Percentiles rank a stretch among this genome's conserved stretches.
Evolutionary conservation across 2,113 vertebrate species (phyloP).

Genomic region (Albula glossodonta): DNA sequence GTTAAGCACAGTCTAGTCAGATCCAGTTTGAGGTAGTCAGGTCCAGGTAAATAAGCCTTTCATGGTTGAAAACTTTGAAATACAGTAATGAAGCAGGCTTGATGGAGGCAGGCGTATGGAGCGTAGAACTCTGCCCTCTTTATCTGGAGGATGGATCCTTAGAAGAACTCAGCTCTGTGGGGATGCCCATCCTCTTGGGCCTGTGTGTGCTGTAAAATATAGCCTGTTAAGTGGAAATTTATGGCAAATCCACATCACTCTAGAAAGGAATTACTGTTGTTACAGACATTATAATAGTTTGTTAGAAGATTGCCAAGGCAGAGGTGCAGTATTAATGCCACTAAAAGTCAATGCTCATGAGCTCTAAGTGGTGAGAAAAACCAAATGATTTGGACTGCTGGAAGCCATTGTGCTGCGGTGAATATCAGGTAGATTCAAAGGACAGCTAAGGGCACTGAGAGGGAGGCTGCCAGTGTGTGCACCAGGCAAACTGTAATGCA

Average conservation of each 20-base stretch:
- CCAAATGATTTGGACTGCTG: not conserved
- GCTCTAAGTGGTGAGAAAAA: not conserved
- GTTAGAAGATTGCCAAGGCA: not conserved
- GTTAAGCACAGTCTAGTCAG: not conserved
- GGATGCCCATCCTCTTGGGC: not conserved
- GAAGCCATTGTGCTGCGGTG: not conserved
- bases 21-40: not conserved
- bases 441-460: constrained; percentile 1
- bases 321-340: not conserved
- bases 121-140: not conserved
- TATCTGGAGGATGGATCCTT: not conserved
- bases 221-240: not conserved
- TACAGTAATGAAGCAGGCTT: not conserved
- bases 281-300: not conserved
- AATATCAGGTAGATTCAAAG: not conserved
- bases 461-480: not conserved
- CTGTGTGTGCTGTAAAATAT: not conserved
- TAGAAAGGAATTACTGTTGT: not conserved
- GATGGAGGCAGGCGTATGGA: not conserved
- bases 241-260: not conserved
- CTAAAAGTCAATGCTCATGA: not conserved
- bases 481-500: not conserved
- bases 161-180: not conserved
- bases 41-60: constrained; percentile 6
- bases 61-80: not conserved